Evolutionary conservation across 1,140 invertebrate species (phyloP), one percentile per base, ranked within the genome.

Genomic region (Drosophila micromelanica): DNA sequence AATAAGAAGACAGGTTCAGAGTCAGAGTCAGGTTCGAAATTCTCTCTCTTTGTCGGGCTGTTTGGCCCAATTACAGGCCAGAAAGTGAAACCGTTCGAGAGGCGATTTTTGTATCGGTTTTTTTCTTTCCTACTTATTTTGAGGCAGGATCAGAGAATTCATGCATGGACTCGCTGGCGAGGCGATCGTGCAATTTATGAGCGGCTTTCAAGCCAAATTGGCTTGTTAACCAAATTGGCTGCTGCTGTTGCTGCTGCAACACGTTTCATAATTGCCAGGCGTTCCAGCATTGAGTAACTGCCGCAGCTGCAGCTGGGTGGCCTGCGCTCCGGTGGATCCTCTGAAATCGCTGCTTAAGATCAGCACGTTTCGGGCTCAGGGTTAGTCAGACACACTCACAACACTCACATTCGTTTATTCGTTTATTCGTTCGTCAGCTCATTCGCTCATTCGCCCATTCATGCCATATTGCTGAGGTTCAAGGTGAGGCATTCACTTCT

Each of bases 201-300:
- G 60, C 43, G 42, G 56, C 64, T 59, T 40, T 46, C 61, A 46
- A 61, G 54, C 78, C 57, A 82, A 82, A 82, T 87, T 87, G 78
- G 78, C 82, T 87, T 78, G 78, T 87, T 87, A 87, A 82, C 84
- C 82, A 87, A 87, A 87, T 87, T 87, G 73, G 56, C 48, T 68
- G 81, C 78, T 80, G 42, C 60, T 80, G 75, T 68, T 75, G 35
- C 54, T 20, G 35, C 35, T 12, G 20, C 71, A 73, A 69, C 71
- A 73, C 71, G 71, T 73, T 73, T 73, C 64, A 62, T 73, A 73
- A 74, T 74, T 74, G 65, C 57, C 37, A 57, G 23, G 61, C 46
- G 51, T 54, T 45, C 20, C 42, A 35, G 13, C 57, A 74, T 74
- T 84, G 80, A 72, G 67, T 79, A 84, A 84, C 76, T 75, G 46